Base-by-base conservation (phyloP, 1,140 invertebrate species). In the Drosophila suzukii region DNA sequence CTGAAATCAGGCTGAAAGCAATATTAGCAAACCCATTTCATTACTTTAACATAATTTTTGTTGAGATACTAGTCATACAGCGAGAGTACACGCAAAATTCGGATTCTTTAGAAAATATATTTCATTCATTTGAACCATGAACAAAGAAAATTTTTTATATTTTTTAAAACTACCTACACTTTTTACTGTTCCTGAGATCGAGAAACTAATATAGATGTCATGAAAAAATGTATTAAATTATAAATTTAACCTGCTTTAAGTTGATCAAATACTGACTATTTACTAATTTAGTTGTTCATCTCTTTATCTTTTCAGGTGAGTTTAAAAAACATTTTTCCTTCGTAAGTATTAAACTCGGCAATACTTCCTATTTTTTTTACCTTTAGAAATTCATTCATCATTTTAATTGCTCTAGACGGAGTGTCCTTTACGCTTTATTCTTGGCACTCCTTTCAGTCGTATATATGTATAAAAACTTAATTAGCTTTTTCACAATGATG, bases 401-500 rank as follows among this genome's bases (percentile, higher is more conserved):
- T 43, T 66, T 66, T 77, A 41, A 77, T 71, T 59, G 75, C 43
- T 7, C 8, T 15, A 60, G 32, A 34, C 13, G 4, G 30, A 41
- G 56, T 24, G 57, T 27, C 20, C n/a, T 53, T 51, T 32, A 15
- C 43, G 34, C 24, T 53, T 57, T 57, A 15, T 46, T 39, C 11
- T 6, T 50, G 62, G n/a, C 59, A 50, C 59, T 44, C 49, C 32
- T n/a, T 44, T 30, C n/a, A 15, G 11, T 32, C 34, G 34, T 54
- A 24, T 49, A 47, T 41, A 57, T 27, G 20, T 49, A 79, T 50
- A 50, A 71, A 63, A 56, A 72, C 66, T 50, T 75, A 80, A 80
- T 76, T 75, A 75, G 60, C 59, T 44, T 74, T 50, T 55, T 38
- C 54, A 75, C 46, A 75, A 68, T 78, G 43, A 65, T 74, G 57